These are phyloP conservation scores for Esox niger DNA, from an alignment of 2,113 vertebrate genomes.

Conservation along the genomic window DNA sequence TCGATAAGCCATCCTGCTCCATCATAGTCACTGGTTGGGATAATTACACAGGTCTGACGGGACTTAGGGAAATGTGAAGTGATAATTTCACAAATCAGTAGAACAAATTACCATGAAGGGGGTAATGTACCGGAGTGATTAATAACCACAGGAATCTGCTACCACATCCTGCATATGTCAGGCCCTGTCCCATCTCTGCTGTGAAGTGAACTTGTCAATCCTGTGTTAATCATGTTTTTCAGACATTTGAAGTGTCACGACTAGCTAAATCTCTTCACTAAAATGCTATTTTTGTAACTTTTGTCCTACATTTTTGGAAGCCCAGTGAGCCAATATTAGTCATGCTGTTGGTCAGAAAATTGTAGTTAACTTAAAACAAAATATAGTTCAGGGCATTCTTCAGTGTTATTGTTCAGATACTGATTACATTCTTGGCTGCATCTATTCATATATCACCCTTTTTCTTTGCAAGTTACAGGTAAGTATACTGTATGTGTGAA, in stretches of 20 bases:
- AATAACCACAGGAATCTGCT: conserved; percentile 40
- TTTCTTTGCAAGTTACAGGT: too few relatives aligned
- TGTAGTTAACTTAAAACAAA: too few relatives aligned
- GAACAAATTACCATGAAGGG: conserved; percentile 20
- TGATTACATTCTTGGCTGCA: too few relatives aligned
- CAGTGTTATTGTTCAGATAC: too few relatives aligned
- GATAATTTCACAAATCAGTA: conserved; percentile 26
- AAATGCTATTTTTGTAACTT: too few relatives aligned
- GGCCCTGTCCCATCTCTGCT: conserved; percentile 12
- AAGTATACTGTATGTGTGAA: too few relatives aligned
- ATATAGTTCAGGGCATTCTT: too few relatives aligned
- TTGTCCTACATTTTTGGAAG: too few relatives aligned
- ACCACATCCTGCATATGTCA: conserved; percentile 36
- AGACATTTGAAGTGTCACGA: neutral
- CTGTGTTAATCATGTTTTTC: neutral
- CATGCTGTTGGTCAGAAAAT: too few relatives aligned
- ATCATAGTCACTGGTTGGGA: conserved; percentile 2
- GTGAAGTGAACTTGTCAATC: conserved; percentile 27
- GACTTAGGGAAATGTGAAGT: conserved; percentile 36
- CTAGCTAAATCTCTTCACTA: neutral
- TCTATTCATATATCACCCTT: too few relatives aligned
- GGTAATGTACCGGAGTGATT: conserved; percentile 29
- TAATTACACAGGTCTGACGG: conserved; percentile 13
- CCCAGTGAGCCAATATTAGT: too few relatives aligned
- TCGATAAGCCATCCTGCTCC: neutral